Evolutionary conservation across 2,797 vertebrate genomes (phyloP), one percentile per base, ranked within the genome.

Genomic region (Carapus acus): DNA sequence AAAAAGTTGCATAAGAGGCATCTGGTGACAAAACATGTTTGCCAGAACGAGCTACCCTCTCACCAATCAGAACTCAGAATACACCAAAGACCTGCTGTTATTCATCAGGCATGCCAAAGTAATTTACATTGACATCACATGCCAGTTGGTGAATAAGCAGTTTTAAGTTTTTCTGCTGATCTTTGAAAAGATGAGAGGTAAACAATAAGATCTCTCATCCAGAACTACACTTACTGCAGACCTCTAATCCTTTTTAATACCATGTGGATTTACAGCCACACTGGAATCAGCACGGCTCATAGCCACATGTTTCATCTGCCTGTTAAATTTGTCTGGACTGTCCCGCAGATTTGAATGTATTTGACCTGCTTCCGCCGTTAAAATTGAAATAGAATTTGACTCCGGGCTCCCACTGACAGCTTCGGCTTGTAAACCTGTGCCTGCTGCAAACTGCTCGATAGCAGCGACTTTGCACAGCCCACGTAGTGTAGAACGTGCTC

Each of bases 201-300:
- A 79, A 82, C 64, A 74, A 76, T 71, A 71, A 58, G 29, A 13
- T 38, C 14, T 62, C 54, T 75, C 65, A 65, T 66, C 46, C 68
- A 55, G 62, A 49, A 40, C 66, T 53, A 43, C 57, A 70, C 76
- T 79, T 76, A 79, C 65, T 47, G 59, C 29, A 40, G 64, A 21
- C 58, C 77, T 44, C 65, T 80, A 84, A 84, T 83, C 82, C 76
- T 62, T 74, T 77, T 71, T 73, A 73, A 78, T 73, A 61, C 73
- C 68, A 55, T 54, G 67, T 49, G 77, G 84, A 70, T 76, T 83
- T 76, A 60, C 65, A 67, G 69, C 69, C 49, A 59, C 51, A 18
- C 31, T 2, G 38, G 29, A 34, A 60, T 64, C 62, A 50, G 59
- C 61, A 34, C 54, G 27, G 68, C 56, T 61, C 49, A 55, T 29